A percentile compares a stretch with the other conserved stretches of the same genome.
Evolutionary conservation across 1,140 invertebrate genomes (phyloP).

Genomic region (Ceratina calcarata): DNA sequence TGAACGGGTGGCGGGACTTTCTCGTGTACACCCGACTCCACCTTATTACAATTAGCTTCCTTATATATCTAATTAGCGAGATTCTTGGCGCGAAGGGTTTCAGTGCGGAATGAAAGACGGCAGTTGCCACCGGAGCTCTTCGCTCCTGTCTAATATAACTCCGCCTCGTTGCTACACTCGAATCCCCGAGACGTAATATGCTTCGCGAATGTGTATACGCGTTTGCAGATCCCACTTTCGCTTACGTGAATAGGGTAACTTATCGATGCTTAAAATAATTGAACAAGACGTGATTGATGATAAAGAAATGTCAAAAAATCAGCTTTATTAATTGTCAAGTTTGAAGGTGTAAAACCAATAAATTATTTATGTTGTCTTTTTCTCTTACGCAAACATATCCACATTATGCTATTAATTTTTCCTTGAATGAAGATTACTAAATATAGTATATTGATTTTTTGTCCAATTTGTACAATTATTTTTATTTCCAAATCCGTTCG

Average conservation of each 20-base stretch:
- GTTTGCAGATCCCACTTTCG: conserved; percentile 32
- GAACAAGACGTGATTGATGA: neutral
- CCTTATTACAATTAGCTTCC: conserved; percentile 77
- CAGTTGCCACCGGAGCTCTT: conserved; percentile 75
- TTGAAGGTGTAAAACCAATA: too few relatives aligned
- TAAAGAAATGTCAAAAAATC: too few relatives aligned
- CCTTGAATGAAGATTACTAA: too few relatives aligned
- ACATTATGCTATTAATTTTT: too few relatives aligned
- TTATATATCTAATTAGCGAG: conserved; percentile 77
- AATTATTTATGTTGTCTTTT: too few relatives aligned
- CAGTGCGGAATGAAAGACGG: conserved; percentile 74
- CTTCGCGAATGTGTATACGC: conserved; percentile 31
- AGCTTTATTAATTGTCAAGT: too few relatives aligned
- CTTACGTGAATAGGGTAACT: too few relatives aligned
- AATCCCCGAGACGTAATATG: conserved; percentile 63
- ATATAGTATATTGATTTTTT: too few relatives aligned
- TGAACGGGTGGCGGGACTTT: conserved; percentile 36
- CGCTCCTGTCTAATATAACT: conserved; percentile 71
- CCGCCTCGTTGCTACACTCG: conserved; percentile 50
- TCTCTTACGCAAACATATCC: too few relatives aligned
- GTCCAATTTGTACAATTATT: too few relatives aligned
- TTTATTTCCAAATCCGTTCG: neutral
- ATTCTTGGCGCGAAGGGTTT: conserved; percentile 73
- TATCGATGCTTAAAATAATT: neutral
- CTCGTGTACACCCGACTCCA: conserved; percentile 73